Evolutionary conservation across 2,797 vertebrate genomes (phyloP).

Genomic region (Anomalospiza imberbis): DNA sequence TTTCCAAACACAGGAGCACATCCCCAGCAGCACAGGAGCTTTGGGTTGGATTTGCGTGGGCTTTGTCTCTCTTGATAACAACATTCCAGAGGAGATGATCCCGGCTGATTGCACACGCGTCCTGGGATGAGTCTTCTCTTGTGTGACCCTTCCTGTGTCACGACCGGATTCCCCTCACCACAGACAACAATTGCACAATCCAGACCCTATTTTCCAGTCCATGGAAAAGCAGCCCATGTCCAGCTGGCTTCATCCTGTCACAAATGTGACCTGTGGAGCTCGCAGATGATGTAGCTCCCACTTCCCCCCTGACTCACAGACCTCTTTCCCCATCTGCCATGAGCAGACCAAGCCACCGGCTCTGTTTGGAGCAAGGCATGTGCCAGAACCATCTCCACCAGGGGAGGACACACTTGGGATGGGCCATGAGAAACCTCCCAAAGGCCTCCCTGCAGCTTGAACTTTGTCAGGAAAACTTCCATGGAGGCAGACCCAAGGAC

Average conservation of each 20-base stretch:
- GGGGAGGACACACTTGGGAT: accelerated
- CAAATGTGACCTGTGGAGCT: neutral
- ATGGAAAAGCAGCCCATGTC: neutral
- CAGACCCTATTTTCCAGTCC: neutral
- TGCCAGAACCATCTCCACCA: neutral
- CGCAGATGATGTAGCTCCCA: neutral
- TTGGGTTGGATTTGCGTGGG: neutral
- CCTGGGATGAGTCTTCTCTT: neutral
- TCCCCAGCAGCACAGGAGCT: neutral
- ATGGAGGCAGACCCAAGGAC: neutral
- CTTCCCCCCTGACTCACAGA: neutral
- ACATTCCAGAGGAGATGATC: neutral
- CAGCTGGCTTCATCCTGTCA: neutral
- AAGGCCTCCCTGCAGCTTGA: neutral
- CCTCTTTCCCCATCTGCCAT: neutral
- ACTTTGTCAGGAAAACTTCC: neutral
- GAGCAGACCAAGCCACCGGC: accelerated
- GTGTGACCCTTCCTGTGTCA: neutral
- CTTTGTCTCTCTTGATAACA: neutral
- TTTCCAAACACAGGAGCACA: neutral
- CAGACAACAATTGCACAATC: neutral
- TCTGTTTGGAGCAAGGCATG: neutral
- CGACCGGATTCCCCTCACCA: accelerated
- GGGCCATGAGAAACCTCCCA: neutral
- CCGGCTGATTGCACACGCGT: accelerated